Evolutionary conservation across 2,888 invertebrate species (phyloP).

Genomic region (Baronia brevicornis): DNA sequence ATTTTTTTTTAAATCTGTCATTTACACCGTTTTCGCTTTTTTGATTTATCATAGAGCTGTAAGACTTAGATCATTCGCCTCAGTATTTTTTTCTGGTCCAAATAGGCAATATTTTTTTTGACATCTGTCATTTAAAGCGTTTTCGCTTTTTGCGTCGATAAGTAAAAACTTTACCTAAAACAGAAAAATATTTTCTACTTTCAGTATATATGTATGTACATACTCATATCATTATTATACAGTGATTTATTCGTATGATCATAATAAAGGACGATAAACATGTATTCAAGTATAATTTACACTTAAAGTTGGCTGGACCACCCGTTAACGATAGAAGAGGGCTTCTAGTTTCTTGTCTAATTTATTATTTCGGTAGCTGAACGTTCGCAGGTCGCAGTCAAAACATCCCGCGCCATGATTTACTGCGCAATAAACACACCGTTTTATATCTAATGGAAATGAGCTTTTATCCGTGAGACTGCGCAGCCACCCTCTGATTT

Average conservation of each 20-base stretch:
- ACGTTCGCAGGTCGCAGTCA: constrained; percentile 51
- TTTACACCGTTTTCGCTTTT: no score
- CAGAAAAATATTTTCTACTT: no score
- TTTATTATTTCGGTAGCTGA: constrained; percentile 69
- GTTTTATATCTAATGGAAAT: constrained; percentile 71
- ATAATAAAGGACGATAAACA: constrained; percentile 5
- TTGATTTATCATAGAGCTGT: no score
- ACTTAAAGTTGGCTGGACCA: constrained; percentile 46
- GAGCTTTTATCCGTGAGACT: constrained; percentile 64
- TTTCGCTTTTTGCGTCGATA: no score
- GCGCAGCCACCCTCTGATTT: constrained; percentile 39
- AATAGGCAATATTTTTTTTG: no score
- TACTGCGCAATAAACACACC: constrained; percentile 62
- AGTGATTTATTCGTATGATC: constrained; percentile 3
- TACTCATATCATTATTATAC: no score
- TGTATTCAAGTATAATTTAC: constrained; percentile 12
- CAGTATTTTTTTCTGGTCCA: no score
- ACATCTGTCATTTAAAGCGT: no score
- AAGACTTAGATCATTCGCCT: no score
- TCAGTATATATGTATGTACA: no score
- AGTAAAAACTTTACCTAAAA: no score
- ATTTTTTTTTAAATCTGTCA: no score
- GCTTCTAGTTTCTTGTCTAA: constrained; percentile 59
- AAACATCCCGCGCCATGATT: constrained; percentile 70
- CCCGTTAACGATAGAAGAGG: constrained; percentile 57